These are phyloP conservation scores for Periophthalmus modestus DNA, from an alignment of 2,113 vertebrate genomes.

Conservation along the genomic window DNA sequence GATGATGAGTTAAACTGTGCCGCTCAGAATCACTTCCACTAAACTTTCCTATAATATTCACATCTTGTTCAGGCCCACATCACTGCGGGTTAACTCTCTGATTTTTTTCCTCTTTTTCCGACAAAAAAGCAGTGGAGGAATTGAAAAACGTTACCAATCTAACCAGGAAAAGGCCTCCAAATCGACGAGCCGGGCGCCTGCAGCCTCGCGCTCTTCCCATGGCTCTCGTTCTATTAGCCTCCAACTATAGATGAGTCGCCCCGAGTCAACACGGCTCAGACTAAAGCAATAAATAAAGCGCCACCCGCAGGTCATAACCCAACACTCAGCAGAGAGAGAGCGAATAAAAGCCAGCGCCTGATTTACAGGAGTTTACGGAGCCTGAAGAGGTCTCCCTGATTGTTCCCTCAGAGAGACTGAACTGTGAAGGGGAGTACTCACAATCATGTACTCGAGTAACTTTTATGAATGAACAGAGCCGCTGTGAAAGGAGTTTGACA, in stretches of 20 bases:
- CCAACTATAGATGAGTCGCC: constrained; percentile 56
- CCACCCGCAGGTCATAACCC: constrained; percentile 67
- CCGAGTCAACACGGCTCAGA: constrained; percentile 63
- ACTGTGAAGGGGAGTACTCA: neutral
- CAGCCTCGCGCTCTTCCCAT: constrained; percentile 42
- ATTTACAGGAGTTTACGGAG: constrained; percentile 72
- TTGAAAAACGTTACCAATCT: constrained; percentile 41
- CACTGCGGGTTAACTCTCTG: constrained; percentile 27
- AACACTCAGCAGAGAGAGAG: constrained; percentile 55
- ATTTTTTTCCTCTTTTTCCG: constrained; percentile 31
- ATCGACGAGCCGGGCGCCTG: constrained; percentile 33
- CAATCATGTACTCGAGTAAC: neutral
- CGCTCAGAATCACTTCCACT: too few species aligned
- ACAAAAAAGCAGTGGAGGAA: constrained; percentile 20
- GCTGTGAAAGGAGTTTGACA: neutral
- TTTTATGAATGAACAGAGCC: neutral
- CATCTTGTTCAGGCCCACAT: neutral
- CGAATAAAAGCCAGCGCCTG: constrained; percentile 67
- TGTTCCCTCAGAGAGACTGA: constrained; percentile 24
- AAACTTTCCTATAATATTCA: neutral
- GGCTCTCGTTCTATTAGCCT: constrained; percentile 63
- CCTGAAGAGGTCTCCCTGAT: constrained; percentile 64
- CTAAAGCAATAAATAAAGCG: constrained; percentile 74
- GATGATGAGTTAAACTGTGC: too few species aligned
- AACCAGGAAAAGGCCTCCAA: constrained; percentile 13